These are phyloP conservation scores for Pachyuromys duprasi DNA, from an alignment of 2,797 vertebrate genomes.

Conservation along the genomic window DNA sequence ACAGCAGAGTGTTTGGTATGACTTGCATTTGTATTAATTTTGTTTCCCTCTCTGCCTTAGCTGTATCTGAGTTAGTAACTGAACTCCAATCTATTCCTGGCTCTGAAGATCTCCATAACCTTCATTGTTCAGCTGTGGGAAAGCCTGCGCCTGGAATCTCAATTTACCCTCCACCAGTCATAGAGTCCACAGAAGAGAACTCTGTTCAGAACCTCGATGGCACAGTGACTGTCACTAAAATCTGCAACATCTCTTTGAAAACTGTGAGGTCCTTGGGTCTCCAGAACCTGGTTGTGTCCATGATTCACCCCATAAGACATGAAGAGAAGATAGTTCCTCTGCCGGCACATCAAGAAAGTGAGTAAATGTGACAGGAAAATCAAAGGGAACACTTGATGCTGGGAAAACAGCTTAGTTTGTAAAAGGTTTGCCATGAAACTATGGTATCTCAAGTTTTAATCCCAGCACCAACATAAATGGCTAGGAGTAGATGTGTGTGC, in stretches of 20 bases:
- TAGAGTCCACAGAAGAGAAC: neutral
- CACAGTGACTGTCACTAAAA: slow-evolving; percentile 55
- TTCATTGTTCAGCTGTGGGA: slow-evolving; percentile 74
- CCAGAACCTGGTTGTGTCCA: slow-evolving; percentile 23
- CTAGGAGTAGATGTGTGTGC: neutral
- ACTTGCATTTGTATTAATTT: slow-evolving; percentile 10
- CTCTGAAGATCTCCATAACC: neutral
- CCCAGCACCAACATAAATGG: neutral
- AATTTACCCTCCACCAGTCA: neutral
- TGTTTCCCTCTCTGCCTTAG: slow-evolving; percentile 47
- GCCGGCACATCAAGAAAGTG: slow-evolving; percentile 43
- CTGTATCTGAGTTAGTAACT: slow-evolving; percentile 73
- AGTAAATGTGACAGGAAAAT: neutral
- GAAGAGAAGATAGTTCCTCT: slow-evolving; percentile 50
- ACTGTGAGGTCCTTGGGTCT: neutral
- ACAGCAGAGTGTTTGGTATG: neutral
- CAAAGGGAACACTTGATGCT: neutral
- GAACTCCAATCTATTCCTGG: neutral
- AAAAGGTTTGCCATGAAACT: neutral
- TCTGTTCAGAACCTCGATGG: neutral
- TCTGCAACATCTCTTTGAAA: slow-evolving; percentile 49
- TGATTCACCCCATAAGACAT: slow-evolving; percentile 65
- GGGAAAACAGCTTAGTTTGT: neutral
- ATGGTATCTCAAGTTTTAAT: neutral
- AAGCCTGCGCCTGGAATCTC: slow-evolving; percentile 76